Base-by-base conservation (phyloP, 2,888 invertebrate genomes). In the Pterobdella sp. region DNA sequence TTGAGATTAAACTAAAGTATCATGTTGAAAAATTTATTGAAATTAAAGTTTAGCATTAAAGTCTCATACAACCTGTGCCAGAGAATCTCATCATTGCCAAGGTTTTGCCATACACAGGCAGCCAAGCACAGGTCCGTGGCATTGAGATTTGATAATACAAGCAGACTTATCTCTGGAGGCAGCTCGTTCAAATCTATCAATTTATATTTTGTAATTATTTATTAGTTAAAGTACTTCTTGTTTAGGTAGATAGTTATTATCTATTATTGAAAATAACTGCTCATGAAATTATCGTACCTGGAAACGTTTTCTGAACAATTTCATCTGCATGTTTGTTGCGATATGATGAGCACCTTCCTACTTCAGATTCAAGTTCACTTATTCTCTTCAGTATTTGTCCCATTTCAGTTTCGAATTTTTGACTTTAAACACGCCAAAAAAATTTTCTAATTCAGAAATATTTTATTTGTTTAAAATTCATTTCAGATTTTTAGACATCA, bases 71-170 rank as follows among this genome's bases (percentile, higher is more conserved):
- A 85, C 84, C 84, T 81, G 73, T 82, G 83, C 86, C 86, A 86
- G 4, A 86, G 80, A 26, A 85, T 77, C 74, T 86, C 84, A 80
- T 86, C 85, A 76, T 83, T 81, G 31, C 84, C 85, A 65, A 86
- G 79, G 52, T 84, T 81, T 37, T 82, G 79, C 86, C 86, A 86
- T 2, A 86, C 85, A 80, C 86, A 86, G 1, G 84, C 81, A 29
- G 86, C 86, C 72, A 86, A 78, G 76, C 86, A 86, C 42, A 86
- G 80, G 75, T 86, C 86, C 29, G 85, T 86, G 14, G 86, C 85
- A 77, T 85, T 83, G n/a, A 86, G 80, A 76, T 86, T 80, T 29
- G 84, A 84, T 31, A 86, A 79, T 7, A 86, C 84, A 70, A 81
- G 78, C 14, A 86, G 78, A 67, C 84, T 81, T 52, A 86, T 76